Base-by-base conservation (phyloP, 2,113 vertebrate species). In the Phrynocephalus versicolor region DNA sequence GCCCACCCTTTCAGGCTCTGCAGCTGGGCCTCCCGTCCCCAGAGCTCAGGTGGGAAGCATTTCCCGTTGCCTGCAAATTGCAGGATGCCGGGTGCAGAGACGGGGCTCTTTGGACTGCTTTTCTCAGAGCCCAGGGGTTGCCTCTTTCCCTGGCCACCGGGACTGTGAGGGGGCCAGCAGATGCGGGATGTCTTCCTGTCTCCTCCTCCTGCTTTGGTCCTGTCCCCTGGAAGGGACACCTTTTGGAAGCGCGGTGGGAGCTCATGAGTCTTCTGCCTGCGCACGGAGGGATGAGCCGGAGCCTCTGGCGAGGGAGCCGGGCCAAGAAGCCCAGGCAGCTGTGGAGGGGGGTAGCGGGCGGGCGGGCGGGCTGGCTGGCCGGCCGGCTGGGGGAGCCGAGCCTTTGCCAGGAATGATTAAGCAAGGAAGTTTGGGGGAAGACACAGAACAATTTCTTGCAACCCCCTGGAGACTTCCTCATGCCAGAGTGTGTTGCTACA, bases 1-100 rank as follows among this genome's bases (percentile, higher is more conserved):
- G n/a, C n/a, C n/a, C n/a, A n/a, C n/a, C n/a, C n/a, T n/a, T n/a
- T n/a, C n/a, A n/a, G n/a, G n/a, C n/a, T n/a, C n/a, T n/a, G n/a
- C n/a, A 94, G 94, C 94, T 94, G 94, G 67, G 79, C 60, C 91
- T 79, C 45, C 84, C 89, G 88, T 92, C 93, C 94, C n/a, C 79
- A 85, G 45, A 88, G 70, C 82, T 85, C 89, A 87, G 35, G 82
- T 65, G 0, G 0, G 88, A 91, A 86, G 89, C 90, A 89, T 86
- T 89, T 92, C 62, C 81, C 23, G 72, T 92, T 89, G 89, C 87
- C 55, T 88, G n/a, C 90, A 90, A 85, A 4, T 88, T 90, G 79
- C 37, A 84, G 37, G 85, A 90, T 85, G 89, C 91, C 91, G 92
- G 90, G 84, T n/a, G n/a, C n/a, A n/a, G n/a, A n/a, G n/a, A n/a